Base-by-base conservation (phyloP, 2,888 invertebrate genomes). In the Nysson spinosus region DNA sequence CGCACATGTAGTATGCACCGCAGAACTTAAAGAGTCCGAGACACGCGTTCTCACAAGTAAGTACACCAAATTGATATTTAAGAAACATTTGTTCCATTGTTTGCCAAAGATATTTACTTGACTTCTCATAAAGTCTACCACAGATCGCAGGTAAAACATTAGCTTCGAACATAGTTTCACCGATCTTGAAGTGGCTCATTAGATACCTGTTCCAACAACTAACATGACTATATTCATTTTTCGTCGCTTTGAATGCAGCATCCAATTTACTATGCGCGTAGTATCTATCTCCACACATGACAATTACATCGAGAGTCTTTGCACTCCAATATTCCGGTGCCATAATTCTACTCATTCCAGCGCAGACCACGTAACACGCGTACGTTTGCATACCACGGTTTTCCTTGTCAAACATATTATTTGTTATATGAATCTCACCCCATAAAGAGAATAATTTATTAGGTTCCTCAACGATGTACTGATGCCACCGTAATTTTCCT, bases 401-500 rank as follows among this genome's bases (percentile, higher is more conserved):
- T 1, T 80, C 77, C 9, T 84, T 82, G 0, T 88, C 86, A 80
- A 94, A 94, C 67, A 88, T 89, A 0, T 83, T 75, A 26, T 92
- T 91, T 47, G 88, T 84, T 2, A 92, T 92, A 86, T 93, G 92
- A 11, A 93, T 78, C 24, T 89, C 89, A 0, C 93, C 93, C 90
- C 92, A 91, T 0, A 94, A 84, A 0, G 93, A 93, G 87, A 89
- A 93, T 0, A 94, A 84, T 63, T 92, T 92, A 1, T 91, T 90
- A 1, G 90, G 89, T 69, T 92, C 92, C 80, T 94, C 93, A 1
- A 93, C 89, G 64, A 93, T 91, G 90, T 91, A 94, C 47, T 91
- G 88, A 76, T 91, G 91, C 92, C 92, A 92, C 0, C 75, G 74
- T 34, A 75, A 47, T 24, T 80, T 82, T 0, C 19, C 47, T 0